These are phyloP conservation scores for Turritopsis rubra DNA, from an alignment of 30 jellyfish, hydroid and myxozoan genomes.

Conservation along the genomic window DNA sequence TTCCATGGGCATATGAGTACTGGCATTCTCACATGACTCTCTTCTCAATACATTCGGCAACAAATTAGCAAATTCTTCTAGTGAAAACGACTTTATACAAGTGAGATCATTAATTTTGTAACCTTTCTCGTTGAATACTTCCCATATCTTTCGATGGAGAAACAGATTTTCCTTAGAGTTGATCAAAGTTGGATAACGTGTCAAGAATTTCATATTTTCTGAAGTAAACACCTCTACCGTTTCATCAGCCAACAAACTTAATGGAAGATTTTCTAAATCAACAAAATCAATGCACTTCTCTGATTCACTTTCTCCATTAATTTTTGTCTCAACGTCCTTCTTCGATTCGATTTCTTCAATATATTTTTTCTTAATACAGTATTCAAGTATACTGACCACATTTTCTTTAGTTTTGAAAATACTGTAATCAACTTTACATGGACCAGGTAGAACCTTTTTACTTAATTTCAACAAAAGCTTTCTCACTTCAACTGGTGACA, in stretches of 20 bases:
- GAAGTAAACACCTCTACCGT: constrained; percentile 25
- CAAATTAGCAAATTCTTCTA: constrained; percentile 7
- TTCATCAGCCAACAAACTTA: constrained; percentile 50
- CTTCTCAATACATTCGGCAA: constrained; percentile 1
- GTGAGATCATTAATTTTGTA: neutral
- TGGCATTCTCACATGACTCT: neutral
- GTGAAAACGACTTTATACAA: constrained; percentile 1
- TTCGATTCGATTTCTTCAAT: neutral
- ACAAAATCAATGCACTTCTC: neutral
- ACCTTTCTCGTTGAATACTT: neutral
- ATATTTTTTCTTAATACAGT: constrained; percentile 30
- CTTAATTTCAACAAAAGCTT: constrained; percentile 16
- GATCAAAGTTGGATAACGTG: constrained; percentile 30
- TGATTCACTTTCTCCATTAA: neutral
- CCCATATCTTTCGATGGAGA: neutral
- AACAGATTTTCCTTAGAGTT: constrained; percentile 1
- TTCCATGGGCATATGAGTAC: neutral
- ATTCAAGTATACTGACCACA: constrained; percentile 30
- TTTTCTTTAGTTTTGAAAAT: constrained; percentile 23
- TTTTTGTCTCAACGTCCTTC: neutral
- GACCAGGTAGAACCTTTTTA: constrained; percentile 25
- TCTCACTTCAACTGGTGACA: constrained; percentile 37
- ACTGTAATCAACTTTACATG: constrained; percentile 11
- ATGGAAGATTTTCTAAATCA: constrained; percentile 48
- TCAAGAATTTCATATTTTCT: constrained; percentile 27